A percentile compares a stretch with the other conserved stretches of the same genome.
phyloP scores from a whole-genome alignment of 2,888 invertebrate genomes.

The Drosophila fulvimacula region DNA sequence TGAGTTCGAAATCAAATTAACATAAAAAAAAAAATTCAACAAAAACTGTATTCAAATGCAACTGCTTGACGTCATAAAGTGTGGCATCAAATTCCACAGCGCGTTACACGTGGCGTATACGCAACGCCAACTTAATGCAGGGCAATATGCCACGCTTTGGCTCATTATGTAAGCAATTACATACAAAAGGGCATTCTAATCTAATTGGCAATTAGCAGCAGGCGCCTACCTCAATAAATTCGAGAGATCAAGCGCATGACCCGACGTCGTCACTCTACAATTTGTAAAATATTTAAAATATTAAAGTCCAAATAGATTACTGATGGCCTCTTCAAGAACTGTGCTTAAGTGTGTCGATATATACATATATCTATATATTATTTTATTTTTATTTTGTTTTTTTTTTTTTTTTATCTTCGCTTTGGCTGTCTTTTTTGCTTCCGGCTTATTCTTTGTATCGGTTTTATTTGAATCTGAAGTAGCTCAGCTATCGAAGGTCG shows the following conservation, averaged over 20 bases:
- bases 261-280: no score
- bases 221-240: constrained; percentile 1
- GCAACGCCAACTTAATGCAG: constrained; percentile 4
- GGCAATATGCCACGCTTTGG: neutral
- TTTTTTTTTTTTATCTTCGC: constrained; percentile 22
- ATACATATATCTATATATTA: neutral
- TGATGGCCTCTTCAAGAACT: constrained; percentile 51
- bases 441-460: constrained; percentile 59
- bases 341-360: constrained; percentile 18
- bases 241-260: neutral
- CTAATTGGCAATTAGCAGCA: neutral
- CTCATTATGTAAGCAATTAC: neutral
- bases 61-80: neutral
- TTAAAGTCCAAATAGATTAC: constrained; percentile 32
- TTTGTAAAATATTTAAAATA: neutral
- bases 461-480: constrained; percentile 58
- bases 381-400: neutral
- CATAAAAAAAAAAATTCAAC: no score
- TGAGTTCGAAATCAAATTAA: neutral
- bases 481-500: constrained; percentile 66
- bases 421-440: constrained; percentile 46
- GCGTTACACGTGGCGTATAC: constrained; percentile 33
- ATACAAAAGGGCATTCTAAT: neutral
- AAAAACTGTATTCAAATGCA: constrained; percentile 27
- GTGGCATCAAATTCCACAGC: constrained; percentile 16